These are phyloP conservation scores for Neogobius melanostomus DNA, from an alignment of 2,113 vertebrate genomes.

Conservation along the genomic window DNA sequence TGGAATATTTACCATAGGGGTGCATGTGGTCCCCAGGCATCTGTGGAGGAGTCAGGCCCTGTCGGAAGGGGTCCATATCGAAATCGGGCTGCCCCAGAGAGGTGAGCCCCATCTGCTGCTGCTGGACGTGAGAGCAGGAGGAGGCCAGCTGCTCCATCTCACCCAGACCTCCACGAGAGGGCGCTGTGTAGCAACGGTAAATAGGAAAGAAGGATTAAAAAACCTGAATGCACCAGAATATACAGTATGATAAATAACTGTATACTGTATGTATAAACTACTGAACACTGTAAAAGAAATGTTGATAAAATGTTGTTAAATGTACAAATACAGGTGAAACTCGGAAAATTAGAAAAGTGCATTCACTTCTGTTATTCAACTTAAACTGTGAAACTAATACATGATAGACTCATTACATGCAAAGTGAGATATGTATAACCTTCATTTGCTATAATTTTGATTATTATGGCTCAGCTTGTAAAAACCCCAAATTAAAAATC, in stretches of 20 bases:
- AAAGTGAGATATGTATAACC: no score
- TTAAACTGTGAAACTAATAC: no score
- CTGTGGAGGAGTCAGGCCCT: conserved; percentile 95
- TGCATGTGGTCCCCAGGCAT: conserved; percentile 99
- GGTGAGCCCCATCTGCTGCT: conserved; percentile 80
- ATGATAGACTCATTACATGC: no score
- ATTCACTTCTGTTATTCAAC: no score
- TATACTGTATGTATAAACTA: no score
- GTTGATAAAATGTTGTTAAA: neutral
- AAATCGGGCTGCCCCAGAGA: conserved; percentile 85
- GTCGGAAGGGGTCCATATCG: conserved; percentile 87
- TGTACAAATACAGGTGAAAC: no score
- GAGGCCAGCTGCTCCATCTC: conserved; percentile 84
- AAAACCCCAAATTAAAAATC: no score
- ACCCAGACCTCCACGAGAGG: conserved; percentile 71
- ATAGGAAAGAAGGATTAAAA: neutral
- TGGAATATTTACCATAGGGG: conserved; percentile 83
- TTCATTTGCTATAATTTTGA: no score
- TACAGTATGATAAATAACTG: no score
- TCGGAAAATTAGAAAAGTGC: no score
- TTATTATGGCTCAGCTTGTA: no score
- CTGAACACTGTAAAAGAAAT: no score
- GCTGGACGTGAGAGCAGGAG: conserved; percentile 80
- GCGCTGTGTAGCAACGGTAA: conserved; percentile 63
- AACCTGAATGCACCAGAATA: neutral